Evolutionary conservation across 2,888 invertebrate genomes (phyloP), one percentile per base, ranked within the genome.

Genomic region (Pseudolycoriella hygida): DNA sequence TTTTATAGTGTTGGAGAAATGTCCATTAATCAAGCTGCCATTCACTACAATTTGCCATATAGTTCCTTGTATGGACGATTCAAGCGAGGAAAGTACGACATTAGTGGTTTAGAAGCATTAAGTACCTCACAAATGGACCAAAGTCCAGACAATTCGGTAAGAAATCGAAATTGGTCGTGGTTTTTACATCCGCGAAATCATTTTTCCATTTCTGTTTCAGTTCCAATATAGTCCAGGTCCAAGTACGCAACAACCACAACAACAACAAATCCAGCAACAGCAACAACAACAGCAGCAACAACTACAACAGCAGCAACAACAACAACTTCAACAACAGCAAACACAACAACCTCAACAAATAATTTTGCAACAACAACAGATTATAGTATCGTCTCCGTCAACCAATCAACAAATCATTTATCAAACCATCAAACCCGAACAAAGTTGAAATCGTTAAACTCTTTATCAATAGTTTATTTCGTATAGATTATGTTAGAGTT

Each of bases 1-100:
- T 12, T 4, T 14, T 64, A 40, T 58, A 86, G 88, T 57, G 72
- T 86, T 52, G 89, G 89, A 20, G 87, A 88, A 61, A 88, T 89
- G 88, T 87, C 87, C 50, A 89, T 89, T 56, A 89, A 89, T 66
- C 89, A 89, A 66, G 89, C 89, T 43, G 88, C 88, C 44, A 89
- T 89, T 54, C 88, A 89, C 61, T 89, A 80, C 66, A 89, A 89
- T 66, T 67, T 89, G 57, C 89, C 89, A 34, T 89, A 89, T 61
- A 88, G 88, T 12, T 89, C 89, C 3, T 68, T 89, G 20, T 89
- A 89, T 59, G 88, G 88, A 1, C 74, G 89, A 47, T 88, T 88
- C 62, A 89, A 89, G 62, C 72, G 88, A 43, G 85, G 84, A 58
- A 87, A 87, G 62, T 85, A 82, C 60, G 84, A 83, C 50, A 60